phyloP scores from a whole-genome alignment of 2,888 invertebrate species.

The Syrista parreyssii region DNA sequence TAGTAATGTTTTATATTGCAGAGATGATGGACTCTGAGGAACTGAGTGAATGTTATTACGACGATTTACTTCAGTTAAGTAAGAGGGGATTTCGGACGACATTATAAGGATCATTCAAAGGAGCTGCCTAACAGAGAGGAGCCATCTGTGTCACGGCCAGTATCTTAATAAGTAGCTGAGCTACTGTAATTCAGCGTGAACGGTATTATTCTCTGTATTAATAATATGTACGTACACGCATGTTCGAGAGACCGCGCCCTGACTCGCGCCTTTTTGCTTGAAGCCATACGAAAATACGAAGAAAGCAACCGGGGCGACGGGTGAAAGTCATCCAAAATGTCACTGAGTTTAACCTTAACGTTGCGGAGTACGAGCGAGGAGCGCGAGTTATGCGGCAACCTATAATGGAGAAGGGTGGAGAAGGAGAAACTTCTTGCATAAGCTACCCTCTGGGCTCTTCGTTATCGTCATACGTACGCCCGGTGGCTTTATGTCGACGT shows the following conservation, averaged over 20 bases:
- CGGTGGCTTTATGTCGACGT: too few species aligned
- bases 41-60: too few species aligned
- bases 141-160: constrained; percentile 12
- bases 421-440: constrained; percentile 19
- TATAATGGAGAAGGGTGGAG: constrained; percentile 5
- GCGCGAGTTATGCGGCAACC: constrained; percentile 11
- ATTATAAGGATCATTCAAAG: too few species aligned
- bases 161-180: neutral
- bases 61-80: too few species aligned
- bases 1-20: too few species aligned
- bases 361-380: constrained; percentile 18
- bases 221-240: constrained; percentile 1
- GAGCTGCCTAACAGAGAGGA: neutral
- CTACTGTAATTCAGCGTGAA: too few species aligned
- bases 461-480: neutral
- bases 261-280: constrained; percentile 1
- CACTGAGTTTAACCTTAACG: constrained; percentile 61
- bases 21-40: too few species aligned
- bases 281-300: constrained; percentile 50
- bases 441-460: constrained; percentile 12
- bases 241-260: constrained; percentile 31
- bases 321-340: constrained; percentile 65
- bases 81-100: too few species aligned
- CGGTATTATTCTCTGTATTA: neutral
- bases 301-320: constrained; percentile 52